phyloP scores from a whole-genome alignment of 2,113 vertebrate species.

The Chloropsis hardwickii region DNA sequence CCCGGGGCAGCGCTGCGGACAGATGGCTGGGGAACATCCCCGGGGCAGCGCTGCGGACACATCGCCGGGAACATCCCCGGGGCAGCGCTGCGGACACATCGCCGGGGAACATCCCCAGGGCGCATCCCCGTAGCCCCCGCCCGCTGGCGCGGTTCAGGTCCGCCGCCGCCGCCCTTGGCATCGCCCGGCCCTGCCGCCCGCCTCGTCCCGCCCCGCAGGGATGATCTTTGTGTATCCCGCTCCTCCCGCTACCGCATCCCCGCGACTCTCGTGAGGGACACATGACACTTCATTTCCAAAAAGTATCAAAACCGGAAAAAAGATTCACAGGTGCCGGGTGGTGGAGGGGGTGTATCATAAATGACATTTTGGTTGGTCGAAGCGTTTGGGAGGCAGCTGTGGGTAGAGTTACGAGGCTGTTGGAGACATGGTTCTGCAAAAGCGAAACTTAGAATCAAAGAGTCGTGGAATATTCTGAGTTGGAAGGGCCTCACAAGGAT shows the following conservation, averaged over 20 bases:
- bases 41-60: no score
- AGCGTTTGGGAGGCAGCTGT: neutral
- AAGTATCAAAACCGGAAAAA: neutral
- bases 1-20: neutral
- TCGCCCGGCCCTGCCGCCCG: neutral
- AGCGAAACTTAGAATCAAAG: neutral
- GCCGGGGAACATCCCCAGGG: fast-evolving
- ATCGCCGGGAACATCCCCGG: no score
- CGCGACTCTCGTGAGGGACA: no score
- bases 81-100: neutral
- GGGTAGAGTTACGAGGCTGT: neutral
- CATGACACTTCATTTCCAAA: neutral
- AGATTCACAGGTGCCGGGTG: neutral
- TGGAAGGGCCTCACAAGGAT: neutral
- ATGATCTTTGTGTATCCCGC: no score
- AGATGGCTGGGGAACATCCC: fast-evolving
- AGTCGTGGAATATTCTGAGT: neutral
- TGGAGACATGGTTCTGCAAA: neutral
- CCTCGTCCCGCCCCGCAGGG: no score
- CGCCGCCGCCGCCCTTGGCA: neutral
- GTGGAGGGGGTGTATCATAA: neutral
- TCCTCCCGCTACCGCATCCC: neutral
- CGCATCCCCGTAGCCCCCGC: neutral
- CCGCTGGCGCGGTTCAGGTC: neutral
- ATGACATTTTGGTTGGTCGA: neutral